phyloP scores from a whole-genome alignment of 1,140 invertebrate species.

The Tetragnatha versicolor region DNA sequence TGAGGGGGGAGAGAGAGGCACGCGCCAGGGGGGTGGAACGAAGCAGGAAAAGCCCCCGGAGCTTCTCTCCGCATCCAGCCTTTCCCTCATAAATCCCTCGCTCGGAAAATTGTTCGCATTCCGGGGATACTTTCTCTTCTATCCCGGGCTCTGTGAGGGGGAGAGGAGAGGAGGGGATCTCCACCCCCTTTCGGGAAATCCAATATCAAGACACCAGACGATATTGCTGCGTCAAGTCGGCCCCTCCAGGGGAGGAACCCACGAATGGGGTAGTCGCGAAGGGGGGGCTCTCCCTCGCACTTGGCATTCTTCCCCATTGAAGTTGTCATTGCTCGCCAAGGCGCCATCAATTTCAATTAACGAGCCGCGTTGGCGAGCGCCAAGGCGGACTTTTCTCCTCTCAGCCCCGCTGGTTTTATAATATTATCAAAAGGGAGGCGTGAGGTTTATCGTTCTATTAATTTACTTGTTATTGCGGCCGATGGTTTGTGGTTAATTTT shows the following conservation, averaged over 20 bases:
- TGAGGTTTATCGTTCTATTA: slow-evolving; percentile 42
- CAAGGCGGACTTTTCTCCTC: slow-evolving; percentile 28
- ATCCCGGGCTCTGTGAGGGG: background rate
- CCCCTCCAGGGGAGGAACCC: slow-evolving; percentile 9
- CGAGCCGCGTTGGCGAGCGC: slow-evolving; percentile 33
- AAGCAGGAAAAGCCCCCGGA: slow-evolving; percentile 50
- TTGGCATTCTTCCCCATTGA: slow-evolving; percentile 57
- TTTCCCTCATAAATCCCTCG: slow-evolving; percentile 56
- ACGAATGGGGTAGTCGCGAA: slow-evolving; percentile 18
- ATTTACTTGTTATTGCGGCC: slow-evolving; percentile 50
- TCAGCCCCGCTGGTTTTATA: slow-evolving; percentile 32
- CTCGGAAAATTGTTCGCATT: slow-evolving; percentile 56
- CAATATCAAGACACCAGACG: slow-evolving; percentile 55
- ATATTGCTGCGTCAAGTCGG: slow-evolving; percentile 45
- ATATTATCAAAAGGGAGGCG: slow-evolving; percentile 37
- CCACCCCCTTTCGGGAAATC: slow-evolving; percentile 52
- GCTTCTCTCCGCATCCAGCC: background rate
- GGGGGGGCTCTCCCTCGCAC: slow-evolving; percentile 43
- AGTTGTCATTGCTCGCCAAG: slow-evolving; percentile 53
- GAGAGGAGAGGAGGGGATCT: background rate
- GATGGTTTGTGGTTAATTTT: slow-evolving; percentile 49
- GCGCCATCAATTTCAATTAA: slow-evolving; percentile 58
- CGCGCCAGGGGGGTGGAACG: slow-evolving; percentile 16
- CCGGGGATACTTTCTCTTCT: slow-evolving; percentile 54
- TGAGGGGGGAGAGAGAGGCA: slow-evolving; percentile 13